A percentile compares a stretch with the other conserved stretches of the same genome.
Conservation (phyloP, 2,797 vertebrate species). For the Propithecus deckenii region DNA sequence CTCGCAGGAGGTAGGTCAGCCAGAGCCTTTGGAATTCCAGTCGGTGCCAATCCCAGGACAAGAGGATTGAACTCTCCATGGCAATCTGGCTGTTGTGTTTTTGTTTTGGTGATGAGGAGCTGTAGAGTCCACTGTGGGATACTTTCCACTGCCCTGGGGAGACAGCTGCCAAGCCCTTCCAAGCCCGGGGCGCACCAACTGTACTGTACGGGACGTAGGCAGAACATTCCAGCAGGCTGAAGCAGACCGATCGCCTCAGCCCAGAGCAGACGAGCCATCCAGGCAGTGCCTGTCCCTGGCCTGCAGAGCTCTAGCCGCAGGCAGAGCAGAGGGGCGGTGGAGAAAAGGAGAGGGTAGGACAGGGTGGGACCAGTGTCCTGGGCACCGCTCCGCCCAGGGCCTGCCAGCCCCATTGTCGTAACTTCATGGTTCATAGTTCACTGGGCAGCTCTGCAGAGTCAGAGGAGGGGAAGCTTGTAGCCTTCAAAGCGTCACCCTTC, state of each 20-base stretch:
- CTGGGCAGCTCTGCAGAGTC: neutral
- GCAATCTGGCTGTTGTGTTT: slow-evolving; percentile 76
- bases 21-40: slow-evolving; percentile 70
- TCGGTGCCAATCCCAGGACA: slow-evolving; percentile 70
- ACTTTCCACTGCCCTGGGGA: slow-evolving; percentile 51
- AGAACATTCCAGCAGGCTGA: neutral
- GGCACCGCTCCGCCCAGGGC: accelerated
- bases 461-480: neutral
- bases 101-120: slow-evolving; percentile 74
- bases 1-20: slow-evolving; percentile 54
- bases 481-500: neutral
- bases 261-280: neutral
- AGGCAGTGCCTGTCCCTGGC: neutral
- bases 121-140: slow-evolving; percentile 61
- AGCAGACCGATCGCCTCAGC: neutral
- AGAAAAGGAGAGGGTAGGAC: neutral
- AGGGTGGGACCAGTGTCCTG: neutral
- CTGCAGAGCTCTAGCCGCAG: neutral
- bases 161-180: slow-evolving; percentile 48
- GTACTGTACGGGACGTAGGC: neutral
- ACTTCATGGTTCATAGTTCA: neutral
- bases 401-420: neutral
- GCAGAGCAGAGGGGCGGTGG: neutral
- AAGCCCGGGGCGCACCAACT: neutral
- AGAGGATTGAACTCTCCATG: slow-evolving; percentile 79